Conservation (phyloP, 1,140 invertebrate genomes). For the Hormaphis cornu region DNA sequence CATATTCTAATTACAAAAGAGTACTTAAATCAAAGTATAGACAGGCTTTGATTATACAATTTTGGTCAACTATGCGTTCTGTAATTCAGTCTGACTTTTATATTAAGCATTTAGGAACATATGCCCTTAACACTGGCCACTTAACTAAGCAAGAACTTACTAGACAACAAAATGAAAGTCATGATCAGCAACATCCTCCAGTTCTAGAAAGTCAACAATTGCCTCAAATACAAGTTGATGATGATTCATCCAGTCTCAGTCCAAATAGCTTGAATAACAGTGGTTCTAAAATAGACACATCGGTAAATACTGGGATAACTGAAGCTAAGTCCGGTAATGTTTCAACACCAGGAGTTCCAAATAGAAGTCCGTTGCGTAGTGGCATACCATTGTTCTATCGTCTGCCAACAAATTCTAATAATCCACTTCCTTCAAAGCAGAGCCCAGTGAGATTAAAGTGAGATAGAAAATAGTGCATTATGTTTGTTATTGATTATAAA, state of each 20-base stretch:
- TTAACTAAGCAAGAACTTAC: not conserved
- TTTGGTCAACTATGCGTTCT: conserved; percentile 55
- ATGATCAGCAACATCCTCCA: not conserved
- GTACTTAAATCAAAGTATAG: conserved; percentile 56
- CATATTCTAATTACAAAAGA: not conserved
- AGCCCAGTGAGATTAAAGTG: conserved; percentile 2
- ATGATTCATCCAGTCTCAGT: not conserved
- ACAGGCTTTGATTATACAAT: conserved; percentile 58
- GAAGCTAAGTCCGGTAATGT: not conserved
- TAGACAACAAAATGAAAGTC: not conserved
- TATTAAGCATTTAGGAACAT: conserved; percentile 63
- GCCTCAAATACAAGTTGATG: not conserved
- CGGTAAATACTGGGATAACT: not conserved
- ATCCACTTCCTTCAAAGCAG: conserved; percentile 39
- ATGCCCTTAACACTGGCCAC: conserved; percentile 50
- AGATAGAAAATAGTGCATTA: not conserved
- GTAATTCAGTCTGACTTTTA: conserved; percentile 60
- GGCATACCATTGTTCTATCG: conserved; percentile 63
- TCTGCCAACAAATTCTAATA: conserved; percentile 48
- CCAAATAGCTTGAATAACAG: not conserved
- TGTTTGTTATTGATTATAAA: not conserved
- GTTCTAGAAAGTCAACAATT: not conserved
- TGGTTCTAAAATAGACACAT: not conserved
- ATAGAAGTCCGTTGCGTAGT: conserved; percentile 47
- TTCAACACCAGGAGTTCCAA: not conserved